Evolutionary conservation across 2,113 vertebrate species (phyloP), one percentile per base, ranked within the genome.

Genomic region (Agapornis roseicollis): DNA sequence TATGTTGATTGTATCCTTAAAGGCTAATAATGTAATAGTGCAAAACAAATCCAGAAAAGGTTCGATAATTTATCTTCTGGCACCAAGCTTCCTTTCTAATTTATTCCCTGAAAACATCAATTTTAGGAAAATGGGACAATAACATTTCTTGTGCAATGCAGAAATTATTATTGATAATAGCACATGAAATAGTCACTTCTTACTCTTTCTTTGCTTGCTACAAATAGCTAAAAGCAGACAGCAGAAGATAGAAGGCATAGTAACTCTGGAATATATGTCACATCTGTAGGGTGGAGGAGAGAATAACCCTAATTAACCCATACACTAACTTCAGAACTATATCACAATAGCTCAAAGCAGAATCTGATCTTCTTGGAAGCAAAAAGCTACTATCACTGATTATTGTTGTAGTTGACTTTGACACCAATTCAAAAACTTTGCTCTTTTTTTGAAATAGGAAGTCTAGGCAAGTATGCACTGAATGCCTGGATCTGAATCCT

Each of bases 321-420:
- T 25, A 41, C 33, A 10, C 68, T 71, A 31, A 70, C 82, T 85
- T 73, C 55, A 92, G 83, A 89, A 56, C 78, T 17, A 0, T 23
- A 78, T 71, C 42, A 78, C 50, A 10, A 47, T 28, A 87, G 76
- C 79, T 93, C 66, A 89, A 20, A 81, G 52, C 49, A 79, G 52
- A 82, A 80, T n/a, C 44, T 63, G 58, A 69, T 74, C 71, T 73
- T 90, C 64, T 70, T 17, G 6, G 3, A 55, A 96, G 72, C 39
- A 85, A 69, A 81, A 88, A n/a, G 35, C 23, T 79, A 23, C 81
- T 88, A 92, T 93, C 80, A 77, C 77, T 79, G 66, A 91, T 79
- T 60, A 76, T 55, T 90, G 13, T 27, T 92, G 89, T 50, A 53
- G 81, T 41, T 95, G 84, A 94, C 69, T 87, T 80, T 1, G 1